A percentile compares a stretch with the other conserved stretches of the same genome.
Evolutionary conservation across 2,888 invertebrate species (phyloP).

Genomic region (Epirrhoe tristata): DNA sequence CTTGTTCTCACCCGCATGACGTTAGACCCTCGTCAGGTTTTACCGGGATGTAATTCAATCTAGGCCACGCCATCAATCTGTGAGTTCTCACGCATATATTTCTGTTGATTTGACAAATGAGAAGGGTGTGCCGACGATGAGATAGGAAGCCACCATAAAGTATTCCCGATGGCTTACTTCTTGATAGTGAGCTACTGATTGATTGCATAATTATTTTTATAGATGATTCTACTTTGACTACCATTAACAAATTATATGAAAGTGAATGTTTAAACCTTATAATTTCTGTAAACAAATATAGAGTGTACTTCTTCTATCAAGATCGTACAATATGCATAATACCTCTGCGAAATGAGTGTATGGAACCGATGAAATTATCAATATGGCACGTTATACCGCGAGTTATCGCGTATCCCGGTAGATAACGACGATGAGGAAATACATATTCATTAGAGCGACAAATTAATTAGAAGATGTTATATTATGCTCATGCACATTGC

Average conservation of each 20-base stretch:
- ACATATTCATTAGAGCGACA: slow-evolving; percentile 44
- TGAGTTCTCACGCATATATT: slow-evolving; percentile 84
- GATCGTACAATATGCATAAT: too few relatives aligned
- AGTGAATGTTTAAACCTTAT: background rate
- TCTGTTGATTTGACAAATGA: slow-evolving; percentile 86
- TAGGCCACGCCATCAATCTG: slow-evolving; percentile 83
- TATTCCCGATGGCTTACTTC: slow-evolving; percentile 57
- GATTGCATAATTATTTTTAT: slow-evolving; percentile 15
- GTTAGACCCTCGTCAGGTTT: slow-evolving; percentile 83
- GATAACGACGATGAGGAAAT: slow-evolving; percentile 30
- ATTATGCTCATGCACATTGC: slow-evolving; percentile 34
- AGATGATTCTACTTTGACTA: background rate
- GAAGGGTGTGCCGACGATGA: slow-evolving; percentile 77
- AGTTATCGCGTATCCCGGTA: slow-evolving; percentile 34
- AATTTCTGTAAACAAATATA: too few relatives aligned
- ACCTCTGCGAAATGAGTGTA: background rate
- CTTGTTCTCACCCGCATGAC: slow-evolving; percentile 74
- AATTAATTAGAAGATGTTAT: slow-evolving; percentile 40
- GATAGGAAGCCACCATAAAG: slow-evolving; percentile 62
- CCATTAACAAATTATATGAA: background rate
- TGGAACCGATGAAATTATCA: slow-evolving; percentile 7
- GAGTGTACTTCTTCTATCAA: too few relatives aligned
- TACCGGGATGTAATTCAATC: slow-evolving; percentile 83
- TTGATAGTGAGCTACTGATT: slow-evolving; percentile 25
- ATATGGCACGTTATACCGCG: slow-evolving; percentile 22